Percentiles rank a stretch among this genome's conserved stretches.
phyloP scores from a whole-genome alignment of 2,888 invertebrate genomes.

The Xylocampa areola region DNA sequence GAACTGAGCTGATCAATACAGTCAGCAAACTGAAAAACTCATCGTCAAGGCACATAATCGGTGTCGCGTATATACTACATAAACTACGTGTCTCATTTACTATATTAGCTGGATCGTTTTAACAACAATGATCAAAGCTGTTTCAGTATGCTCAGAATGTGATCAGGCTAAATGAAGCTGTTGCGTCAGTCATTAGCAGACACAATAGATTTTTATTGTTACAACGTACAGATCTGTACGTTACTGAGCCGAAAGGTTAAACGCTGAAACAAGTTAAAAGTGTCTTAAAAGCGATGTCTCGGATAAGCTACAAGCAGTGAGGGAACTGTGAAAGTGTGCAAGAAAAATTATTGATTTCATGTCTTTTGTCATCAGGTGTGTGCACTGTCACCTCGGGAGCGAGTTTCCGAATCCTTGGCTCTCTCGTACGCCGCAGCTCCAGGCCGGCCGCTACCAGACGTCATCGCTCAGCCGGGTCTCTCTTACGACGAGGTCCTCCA shows the following conservation, averaged over 20 bases:
- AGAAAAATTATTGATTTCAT: not conserved
- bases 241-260: too few species aligned
- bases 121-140: slow-evolving; percentile 5
- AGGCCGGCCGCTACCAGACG: slow-evolving; percentile 87
- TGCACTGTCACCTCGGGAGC: slow-evolving; percentile 92
- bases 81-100: not conserved
- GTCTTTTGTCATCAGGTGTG: slow-evolving; percentile 90
- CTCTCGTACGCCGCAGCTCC: slow-evolving; percentile 86
- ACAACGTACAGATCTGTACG: too few species aligned
- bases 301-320: slow-evolving; percentile 21
- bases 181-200: too few species aligned
- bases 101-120: not conserved
- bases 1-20: too few species aligned
- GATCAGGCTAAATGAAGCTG: slow-evolving; percentile 9
- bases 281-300: slow-evolving; percentile 7
- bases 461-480: slow-evolving; percentile 91
- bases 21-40: too few species aligned
- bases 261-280: slow-evolving; percentile 17
- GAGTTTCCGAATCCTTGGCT: slow-evolving; percentile 88
- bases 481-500: slow-evolving; percentile 96
- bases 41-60: not conserved
- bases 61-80: not conserved
- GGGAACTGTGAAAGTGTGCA: slow-evolving; percentile 21
- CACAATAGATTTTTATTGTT: too few species aligned
- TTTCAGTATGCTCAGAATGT: slow-evolving; percentile 4